Conservation (phyloP, 2,888 invertebrate species). For the Ischnus inquisitorius region DNA sequence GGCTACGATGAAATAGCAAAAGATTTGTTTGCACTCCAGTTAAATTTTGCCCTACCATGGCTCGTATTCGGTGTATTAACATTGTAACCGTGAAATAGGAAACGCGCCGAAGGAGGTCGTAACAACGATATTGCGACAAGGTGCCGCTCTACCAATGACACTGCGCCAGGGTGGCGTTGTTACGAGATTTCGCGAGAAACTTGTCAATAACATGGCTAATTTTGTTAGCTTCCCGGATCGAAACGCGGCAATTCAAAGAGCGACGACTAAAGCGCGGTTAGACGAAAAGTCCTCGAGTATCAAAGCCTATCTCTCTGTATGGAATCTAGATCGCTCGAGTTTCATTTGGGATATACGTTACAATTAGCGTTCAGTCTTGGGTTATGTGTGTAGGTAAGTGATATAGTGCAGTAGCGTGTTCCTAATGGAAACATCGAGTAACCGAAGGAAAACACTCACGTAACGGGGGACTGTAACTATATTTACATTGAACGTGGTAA, state of each 20-base stretch:
- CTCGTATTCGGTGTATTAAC: too few relatives aligned
- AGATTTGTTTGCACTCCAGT: too few relatives aligned
- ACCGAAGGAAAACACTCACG: constrained; percentile 9
- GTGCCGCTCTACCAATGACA: too few relatives aligned
- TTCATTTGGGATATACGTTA: constrained; percentile 9
- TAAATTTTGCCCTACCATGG: too few relatives aligned
- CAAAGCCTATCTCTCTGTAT: neutral
- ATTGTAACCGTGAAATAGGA: neutral
- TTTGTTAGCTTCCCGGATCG: neutral
- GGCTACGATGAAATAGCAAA: too few relatives aligned
- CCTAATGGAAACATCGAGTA: constrained; percentile 43
- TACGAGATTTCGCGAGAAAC: neutral
- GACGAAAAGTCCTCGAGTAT: neutral
- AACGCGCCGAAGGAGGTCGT: neutral
- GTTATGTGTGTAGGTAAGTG: constrained; percentile 26
- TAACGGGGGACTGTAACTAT: neutral
- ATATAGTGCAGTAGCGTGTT: constrained; percentile 46
- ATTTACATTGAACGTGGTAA: constrained; percentile 39
- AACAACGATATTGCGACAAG: neutral
- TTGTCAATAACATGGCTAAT: neutral
- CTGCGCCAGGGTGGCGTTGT: neutral
- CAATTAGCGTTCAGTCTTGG: constrained; percentile 27
- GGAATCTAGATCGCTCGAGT: constrained; percentile 2
- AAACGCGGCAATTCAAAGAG: neutral
- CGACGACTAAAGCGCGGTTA: neutral